Evolutionary conservation across 2,113 vertebrate species (phyloP).

Genomic region (Tetraodon nigroviridis): DNA sequence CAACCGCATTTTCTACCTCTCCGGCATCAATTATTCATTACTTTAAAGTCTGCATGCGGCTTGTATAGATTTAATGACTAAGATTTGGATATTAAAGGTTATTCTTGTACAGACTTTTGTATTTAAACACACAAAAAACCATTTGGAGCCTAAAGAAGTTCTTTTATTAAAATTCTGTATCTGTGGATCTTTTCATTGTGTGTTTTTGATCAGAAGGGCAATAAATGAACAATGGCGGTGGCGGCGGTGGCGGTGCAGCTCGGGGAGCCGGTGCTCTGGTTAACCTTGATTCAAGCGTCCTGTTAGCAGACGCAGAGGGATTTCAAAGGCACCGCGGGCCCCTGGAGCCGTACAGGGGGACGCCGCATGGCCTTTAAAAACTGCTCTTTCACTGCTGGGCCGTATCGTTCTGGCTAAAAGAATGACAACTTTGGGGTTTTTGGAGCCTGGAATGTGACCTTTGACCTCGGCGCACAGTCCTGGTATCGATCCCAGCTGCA

Average conservation of each 20-base stretch:
- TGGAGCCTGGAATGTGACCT: constrained; percentile 28
- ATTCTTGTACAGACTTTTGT: too few species aligned
- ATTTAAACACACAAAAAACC: too few species aligned
- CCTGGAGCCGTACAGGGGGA: constrained; percentile 25
- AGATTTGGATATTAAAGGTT: too few species aligned
- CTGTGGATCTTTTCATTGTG: too few species aligned
- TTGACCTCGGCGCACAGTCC: constrained; percentile 13
- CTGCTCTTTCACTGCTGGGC: constrained; percentile 32
- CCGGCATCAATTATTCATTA: too few species aligned
- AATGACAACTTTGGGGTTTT: constrained; percentile 2
- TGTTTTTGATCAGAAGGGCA: too few species aligned
- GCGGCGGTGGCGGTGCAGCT: background rate
- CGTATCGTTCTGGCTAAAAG: constrained; percentile 61
- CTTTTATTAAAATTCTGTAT: too few species aligned
- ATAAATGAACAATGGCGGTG: background rate
- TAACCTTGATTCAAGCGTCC: constrained; percentile 33
- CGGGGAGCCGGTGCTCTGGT: background rate
- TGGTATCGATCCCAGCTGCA: too few species aligned
- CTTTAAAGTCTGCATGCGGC: too few species aligned
- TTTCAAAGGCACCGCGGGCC: constrained; percentile 26
- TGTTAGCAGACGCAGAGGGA: constrained; percentile 1
- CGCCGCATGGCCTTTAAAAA: constrained; percentile 31
- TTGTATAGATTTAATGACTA: too few species aligned
- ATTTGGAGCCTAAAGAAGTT: too few species aligned
- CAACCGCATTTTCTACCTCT: too few species aligned